Percentiles rank a stretch among this genome's conserved stretches.
Evolutionary conservation across 1,140 invertebrate genomes (phyloP).

Genomic region (Bactericera cockerelli): DNA sequence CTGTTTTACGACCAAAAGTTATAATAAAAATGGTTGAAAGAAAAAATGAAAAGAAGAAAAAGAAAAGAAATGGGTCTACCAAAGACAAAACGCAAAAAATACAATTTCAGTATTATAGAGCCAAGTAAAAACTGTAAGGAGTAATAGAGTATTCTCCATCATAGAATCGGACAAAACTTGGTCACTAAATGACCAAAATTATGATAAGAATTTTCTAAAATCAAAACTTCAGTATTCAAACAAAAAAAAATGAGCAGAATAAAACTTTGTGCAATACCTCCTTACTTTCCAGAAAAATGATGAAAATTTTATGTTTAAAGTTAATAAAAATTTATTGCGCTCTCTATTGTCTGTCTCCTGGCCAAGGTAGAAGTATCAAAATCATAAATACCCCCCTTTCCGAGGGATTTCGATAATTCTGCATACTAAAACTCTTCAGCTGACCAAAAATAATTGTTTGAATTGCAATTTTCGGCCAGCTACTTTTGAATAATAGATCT

Average conservation of each 20-base stretch:
- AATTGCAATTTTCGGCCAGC: not conserved
- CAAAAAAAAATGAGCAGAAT: not conserved
- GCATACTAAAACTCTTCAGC: slow-evolving; percentile 6
- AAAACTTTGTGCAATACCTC: slow-evolving; percentile 5
- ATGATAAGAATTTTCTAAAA: too few species aligned
- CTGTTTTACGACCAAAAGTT: too few species aligned
- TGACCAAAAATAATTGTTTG: slow-evolving; percentile 9
- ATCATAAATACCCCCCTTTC: not conserved
- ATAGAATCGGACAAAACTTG: too few species aligned
- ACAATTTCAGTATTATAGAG: too few species aligned
- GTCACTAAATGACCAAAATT: too few species aligned
- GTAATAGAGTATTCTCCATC: too few species aligned
- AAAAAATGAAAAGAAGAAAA: too few species aligned
- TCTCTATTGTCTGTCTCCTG: not conserved
- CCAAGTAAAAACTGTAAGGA: too few species aligned
- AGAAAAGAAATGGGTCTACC: too few species aligned
- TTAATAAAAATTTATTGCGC: slow-evolving; percentile 7
- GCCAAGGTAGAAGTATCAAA: not conserved
- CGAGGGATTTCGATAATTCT: not conserved
- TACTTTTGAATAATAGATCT: not conserved
- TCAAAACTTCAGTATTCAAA: too few species aligned
- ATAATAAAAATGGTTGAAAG: too few species aligned
- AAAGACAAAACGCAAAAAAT: too few species aligned
- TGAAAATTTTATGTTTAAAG: slow-evolving; percentile 2
- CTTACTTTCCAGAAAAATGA: not conserved